Conservation (phyloP, 2,888 invertebrate genomes). For the Desoria tigrina region DNA sequence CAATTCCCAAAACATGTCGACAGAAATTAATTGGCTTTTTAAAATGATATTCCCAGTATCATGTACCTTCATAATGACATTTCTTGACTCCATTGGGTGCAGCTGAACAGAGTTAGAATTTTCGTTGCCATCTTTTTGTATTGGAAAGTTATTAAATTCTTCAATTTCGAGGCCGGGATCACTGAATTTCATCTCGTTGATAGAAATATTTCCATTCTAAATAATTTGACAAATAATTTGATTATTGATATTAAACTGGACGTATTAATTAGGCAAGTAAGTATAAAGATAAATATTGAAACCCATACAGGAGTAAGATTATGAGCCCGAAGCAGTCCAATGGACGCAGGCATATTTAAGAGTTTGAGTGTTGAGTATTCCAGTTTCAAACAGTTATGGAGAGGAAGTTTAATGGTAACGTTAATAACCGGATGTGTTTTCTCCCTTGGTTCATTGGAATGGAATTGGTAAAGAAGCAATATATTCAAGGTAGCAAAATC, state of each 20-base stretch:
- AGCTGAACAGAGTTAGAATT: not conserved
- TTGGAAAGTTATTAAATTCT: not conserved
- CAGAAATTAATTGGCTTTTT: not conserved
- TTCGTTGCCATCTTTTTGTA: not conserved
- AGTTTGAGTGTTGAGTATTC: constrained; percentile 46
- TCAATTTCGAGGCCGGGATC: not conserved
- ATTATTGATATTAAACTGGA: constrained; percentile 2
- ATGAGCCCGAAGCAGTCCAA: constrained; percentile 43
- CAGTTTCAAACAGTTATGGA: constrained; percentile 36
- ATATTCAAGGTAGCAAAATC: constrained; percentile 38
- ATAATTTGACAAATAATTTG: no score
- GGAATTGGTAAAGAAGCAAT: constrained; percentile 42
- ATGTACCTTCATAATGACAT: constrained; percentile 31
- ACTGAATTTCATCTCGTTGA: constrained; percentile 18
- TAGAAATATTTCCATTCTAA: constrained; percentile 11
- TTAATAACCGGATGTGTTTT: constrained; percentile 18
- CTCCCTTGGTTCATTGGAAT: constrained; percentile 17
- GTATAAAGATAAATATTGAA: no score
- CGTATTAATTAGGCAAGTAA: not conserved
- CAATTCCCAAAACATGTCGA: constrained; percentile 1
- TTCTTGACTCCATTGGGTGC: constrained; percentile 37
- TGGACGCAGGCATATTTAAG: constrained; percentile 30
- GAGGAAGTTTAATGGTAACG: constrained; percentile 36
- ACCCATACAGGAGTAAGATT: constrained; percentile 42
- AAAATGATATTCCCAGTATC: not conserved